These are phyloP conservation scores for Eunapius fragilis DNA, from an alignment of 37 sponge, comb jelly and placozoan species.

Conservation along the genomic window DNA sequence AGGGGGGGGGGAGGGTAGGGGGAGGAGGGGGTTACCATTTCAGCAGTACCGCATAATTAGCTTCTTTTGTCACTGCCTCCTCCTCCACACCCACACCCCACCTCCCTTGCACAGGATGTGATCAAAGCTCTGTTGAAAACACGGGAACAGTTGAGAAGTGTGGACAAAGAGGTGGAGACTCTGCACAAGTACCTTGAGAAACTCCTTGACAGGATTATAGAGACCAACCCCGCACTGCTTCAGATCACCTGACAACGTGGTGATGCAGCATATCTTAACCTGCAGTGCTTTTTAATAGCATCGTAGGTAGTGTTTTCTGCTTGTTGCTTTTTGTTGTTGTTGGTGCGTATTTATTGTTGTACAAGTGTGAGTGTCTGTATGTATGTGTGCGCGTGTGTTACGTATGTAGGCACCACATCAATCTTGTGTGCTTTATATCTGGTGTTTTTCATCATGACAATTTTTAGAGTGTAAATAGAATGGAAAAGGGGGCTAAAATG, in stretches of 20 bases:
- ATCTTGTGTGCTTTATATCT: background rate
- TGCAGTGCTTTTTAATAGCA: background rate
- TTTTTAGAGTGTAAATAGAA: background rate
- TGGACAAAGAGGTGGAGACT: constrained; percentile 27
- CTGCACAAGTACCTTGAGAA: constrained; percentile 44
- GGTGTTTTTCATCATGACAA: background rate
- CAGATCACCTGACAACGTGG: background rate
- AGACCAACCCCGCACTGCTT: constrained; percentile 39
- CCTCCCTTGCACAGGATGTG: constrained; percentile 27
- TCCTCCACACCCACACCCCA: background rate
- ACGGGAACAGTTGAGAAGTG: background rate
- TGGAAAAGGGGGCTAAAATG: no score
- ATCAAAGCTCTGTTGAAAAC: constrained; percentile 48
- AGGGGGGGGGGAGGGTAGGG: no score
- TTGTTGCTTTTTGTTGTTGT: background rate
- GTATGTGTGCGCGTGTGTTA: background rate
- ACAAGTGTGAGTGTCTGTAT: background rate
- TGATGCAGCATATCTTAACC: background rate
- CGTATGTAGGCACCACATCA: background rate
- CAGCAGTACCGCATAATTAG: no score
- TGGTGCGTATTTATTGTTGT: background rate
- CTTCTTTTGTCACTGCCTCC: background rate
- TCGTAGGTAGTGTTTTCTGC: no score
- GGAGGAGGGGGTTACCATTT: no score
- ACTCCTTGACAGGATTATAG: constrained; percentile 53